Evolutionary conservation across 1,140 invertebrate species (phyloP), one percentile per base, ranked within the genome.

Genomic region (Apis cerana): DNA sequence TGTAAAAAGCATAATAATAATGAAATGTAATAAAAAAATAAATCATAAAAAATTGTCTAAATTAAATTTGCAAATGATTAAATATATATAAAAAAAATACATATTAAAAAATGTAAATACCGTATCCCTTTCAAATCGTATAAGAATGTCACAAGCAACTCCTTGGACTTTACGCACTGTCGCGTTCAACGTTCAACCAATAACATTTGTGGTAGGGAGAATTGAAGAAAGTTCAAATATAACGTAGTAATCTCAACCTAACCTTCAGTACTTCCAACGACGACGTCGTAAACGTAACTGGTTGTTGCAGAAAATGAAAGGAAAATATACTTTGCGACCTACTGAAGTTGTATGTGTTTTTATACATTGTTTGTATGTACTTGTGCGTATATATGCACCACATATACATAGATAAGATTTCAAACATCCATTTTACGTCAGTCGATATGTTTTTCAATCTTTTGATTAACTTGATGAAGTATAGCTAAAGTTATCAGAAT

Each of bases 91-190:
- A 13, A 71, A 12, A 52, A 64, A 58, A 58, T 50, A 56, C 56
- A 50, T 69, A 59, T 52, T 19, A 17, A 52, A n/a, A 72, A 68
- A 59, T 13, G 17, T 64, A 43, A 64, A 33, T 85, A 82, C 56
- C 54, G 58, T 52, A n/a, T 15, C n/a, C 58, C 13, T 81, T 23
- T 21, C 5, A 54, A 86, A 69, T 7, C 43, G 64, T 71, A 33
- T 15, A 68, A 21, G 54, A 85, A 75, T 77, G 71, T 69, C 19
- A 19, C 11, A 43, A 27, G 13, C 72, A 23, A n/a, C 23, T 85
- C 80, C 75, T 80, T 74, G 82, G 68, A 86, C 72, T 87, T 83
- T 87, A 77, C 15, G 50, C 65, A 80, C 85, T 8, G 58, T 78
- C 56, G 68, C 19, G 59, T 64, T 84, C 54, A 43, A 43, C 74